phyloP scores from a whole-genome alignment of 23 tunicate species.

The Ciona savignyi region DNA sequence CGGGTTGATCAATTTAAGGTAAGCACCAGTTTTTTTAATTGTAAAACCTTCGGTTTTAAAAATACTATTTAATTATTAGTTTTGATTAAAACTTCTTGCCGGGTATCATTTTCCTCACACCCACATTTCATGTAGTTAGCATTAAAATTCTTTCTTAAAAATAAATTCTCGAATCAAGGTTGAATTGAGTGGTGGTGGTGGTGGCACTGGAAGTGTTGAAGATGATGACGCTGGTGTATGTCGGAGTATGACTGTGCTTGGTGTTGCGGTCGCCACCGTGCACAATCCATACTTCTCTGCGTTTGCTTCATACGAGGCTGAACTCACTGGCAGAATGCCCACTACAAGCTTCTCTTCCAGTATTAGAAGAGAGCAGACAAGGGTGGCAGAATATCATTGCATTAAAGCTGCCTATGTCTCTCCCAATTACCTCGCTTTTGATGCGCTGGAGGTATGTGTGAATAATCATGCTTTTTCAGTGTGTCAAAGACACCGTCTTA shows the following conservation, averaged over 20 bases:
- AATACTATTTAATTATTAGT: no score
- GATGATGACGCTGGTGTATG: slow-evolving; percentile 21
- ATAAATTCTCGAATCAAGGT: slow-evolving; percentile 16
- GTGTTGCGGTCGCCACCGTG: slow-evolving; percentile 61
- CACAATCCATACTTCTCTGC: slow-evolving; percentile 83
- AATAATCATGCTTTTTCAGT: no score
- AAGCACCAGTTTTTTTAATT: not conserved
- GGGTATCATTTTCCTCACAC: no score
- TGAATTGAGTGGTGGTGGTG: slow-evolving; percentile 29
- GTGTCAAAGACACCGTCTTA: no score
- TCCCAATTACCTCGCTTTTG: slow-evolving; percentile 30
- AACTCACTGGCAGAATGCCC: slow-evolving; percentile 12
- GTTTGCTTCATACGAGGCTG: slow-evolving; percentile 74
- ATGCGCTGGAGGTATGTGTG: slow-evolving; percentile 30
- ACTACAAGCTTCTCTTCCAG: slow-evolving; percentile 33
- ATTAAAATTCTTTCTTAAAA: no score
- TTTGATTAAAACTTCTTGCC: no score
- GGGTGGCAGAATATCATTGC: slow-evolving; percentile 52
- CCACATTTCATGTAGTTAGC: no score
- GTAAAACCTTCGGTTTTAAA: not conserved
- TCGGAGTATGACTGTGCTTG: slow-evolving; percentile 38
- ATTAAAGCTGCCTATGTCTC: slow-evolving; percentile 33
- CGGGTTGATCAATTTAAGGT: slow-evolving; percentile 63
- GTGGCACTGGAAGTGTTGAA: slow-evolving; percentile 4
- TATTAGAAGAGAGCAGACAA: slow-evolving; percentile 52